phyloP scores from a whole-genome alignment of 2,113 vertebrate genomes.

The Stigmatopora argus region DNA sequence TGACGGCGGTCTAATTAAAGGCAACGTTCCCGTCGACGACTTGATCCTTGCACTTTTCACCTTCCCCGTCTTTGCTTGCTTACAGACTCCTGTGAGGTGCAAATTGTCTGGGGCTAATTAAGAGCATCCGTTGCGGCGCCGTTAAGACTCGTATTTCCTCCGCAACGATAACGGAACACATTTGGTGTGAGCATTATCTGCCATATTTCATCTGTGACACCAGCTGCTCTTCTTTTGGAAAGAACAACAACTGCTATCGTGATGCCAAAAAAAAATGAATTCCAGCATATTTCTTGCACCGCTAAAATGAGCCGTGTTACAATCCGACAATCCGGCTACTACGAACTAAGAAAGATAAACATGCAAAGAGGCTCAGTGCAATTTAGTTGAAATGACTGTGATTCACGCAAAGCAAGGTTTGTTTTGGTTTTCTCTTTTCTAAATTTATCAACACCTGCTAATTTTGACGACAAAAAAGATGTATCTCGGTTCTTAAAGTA shows the following conservation, averaged over 20 bases:
- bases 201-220: background rate
- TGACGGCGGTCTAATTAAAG: background rate
- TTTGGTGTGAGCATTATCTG: background rate
- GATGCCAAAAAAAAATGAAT: background rate
- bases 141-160: background rate
- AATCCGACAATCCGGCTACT: background rate
- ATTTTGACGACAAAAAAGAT: background rate
- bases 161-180: background rate
- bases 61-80: background rate
- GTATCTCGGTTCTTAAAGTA: background rate
- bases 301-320: background rate
- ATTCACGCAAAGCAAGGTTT: background rate
- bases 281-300: background rate
- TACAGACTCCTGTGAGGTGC: background rate
- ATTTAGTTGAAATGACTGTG: background rate
- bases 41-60: slow-evolving; percentile 3
- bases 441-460: background rate
- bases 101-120: slow-evolving; percentile 1
- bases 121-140: background rate
- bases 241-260: background rate
- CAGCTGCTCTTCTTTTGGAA: background rate
- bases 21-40: background rate
- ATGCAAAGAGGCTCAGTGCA: no score
- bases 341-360: background rate
- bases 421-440: background rate